phyloP scores from a whole-genome alignment of 2,797 vertebrate species.

The Gouania willdenowi region DNA sequence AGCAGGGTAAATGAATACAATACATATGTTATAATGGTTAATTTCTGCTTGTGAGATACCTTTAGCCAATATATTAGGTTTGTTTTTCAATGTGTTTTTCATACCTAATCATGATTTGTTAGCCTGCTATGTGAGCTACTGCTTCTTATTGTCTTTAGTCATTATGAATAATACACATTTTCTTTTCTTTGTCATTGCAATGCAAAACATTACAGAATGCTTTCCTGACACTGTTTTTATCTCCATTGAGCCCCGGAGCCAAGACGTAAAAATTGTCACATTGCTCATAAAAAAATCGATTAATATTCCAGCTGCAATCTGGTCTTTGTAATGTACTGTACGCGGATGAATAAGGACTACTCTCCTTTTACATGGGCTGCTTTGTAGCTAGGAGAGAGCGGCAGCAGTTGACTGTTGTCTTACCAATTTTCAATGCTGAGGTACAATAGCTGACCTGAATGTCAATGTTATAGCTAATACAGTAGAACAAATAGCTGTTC shows the following conservation, averaged over 20 bases:
- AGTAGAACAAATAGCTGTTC: constrained; percentile 32
- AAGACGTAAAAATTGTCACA: constrained; percentile 56
- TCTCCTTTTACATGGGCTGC: constrained; percentile 1
- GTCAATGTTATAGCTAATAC: constrained; percentile 10
- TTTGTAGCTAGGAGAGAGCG: constrained; percentile 18
- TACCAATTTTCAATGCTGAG: constrained; percentile 7
- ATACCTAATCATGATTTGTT: too few relatives aligned
- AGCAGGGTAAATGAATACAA: too few relatives aligned
- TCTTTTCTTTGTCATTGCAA: constrained; percentile 48
- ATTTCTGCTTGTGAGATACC: too few relatives aligned
- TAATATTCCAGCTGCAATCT: constrained; percentile 58
- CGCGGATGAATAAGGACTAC: constrained; percentile 52
- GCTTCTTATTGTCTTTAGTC: constrained; percentile 53
- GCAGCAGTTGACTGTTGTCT: constrained; percentile 20
- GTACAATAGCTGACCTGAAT: constrained; percentile 17
- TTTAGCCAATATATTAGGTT: background rate
- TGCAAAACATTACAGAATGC: constrained; percentile 63
- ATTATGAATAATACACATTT: constrained; percentile 69
- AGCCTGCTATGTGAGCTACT: constrained; percentile 20
- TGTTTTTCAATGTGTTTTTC: too few relatives aligned
- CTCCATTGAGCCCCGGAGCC: constrained; percentile 57
- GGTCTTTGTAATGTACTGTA: constrained; percentile 42
- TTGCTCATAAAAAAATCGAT: constrained; percentile 49
- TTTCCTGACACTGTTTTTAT: constrained; percentile 53
- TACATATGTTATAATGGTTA: too few relatives aligned